These are phyloP conservation scores for Saturnia pavonia DNA, from an alignment of 2,888 invertebrate genomes.

Conservation along the genomic window DNA sequence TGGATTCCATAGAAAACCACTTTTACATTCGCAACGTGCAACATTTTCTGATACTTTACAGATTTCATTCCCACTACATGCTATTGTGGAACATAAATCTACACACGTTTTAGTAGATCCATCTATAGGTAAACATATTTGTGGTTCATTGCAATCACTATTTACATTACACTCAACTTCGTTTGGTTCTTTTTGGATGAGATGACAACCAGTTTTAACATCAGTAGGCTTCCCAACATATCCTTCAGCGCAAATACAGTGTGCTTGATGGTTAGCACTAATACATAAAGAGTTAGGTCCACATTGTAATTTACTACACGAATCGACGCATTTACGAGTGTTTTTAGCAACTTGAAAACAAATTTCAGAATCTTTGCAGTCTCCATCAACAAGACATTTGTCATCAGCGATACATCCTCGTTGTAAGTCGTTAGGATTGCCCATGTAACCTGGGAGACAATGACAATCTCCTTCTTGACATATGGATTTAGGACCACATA, in stretches of 20 bases:
- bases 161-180: conserved; percentile 85
- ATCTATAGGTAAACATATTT: conserved; percentile 85
- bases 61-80: conserved; percentile 91
- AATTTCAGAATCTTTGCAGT: conserved; percentile 92
- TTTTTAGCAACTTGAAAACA: conserved; percentile 93
- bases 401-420: conserved; percentile 88
- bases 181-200: conserved; percentile 82
- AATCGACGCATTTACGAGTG: conserved; percentile 91
- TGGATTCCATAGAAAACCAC: conserved; percentile 92
- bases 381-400: conserved; percentile 90
- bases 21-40: conserved; percentile 90
- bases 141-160: conserved; percentile 86
- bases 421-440: conserved; percentile 86
- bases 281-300: conserved; percentile 95
- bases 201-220: conserved; percentile 89
- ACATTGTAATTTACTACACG: conserved; percentile 93
- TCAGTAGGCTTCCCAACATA: conserved; percentile 92
- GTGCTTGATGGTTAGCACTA: conserved; percentile 91
- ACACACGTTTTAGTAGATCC: conserved; percentile 86
- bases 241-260: conserved; percentile 92
- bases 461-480: conserved; percentile 91
- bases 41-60: conserved; percentile 87
- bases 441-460: conserved; percentile 89
- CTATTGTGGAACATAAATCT: conserved; percentile 89
- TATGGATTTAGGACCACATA: conserved; percentile 91